Percentiles rank a stretch among this genome's conserved stretches.
These are phyloP conservation scores for Bucco capensis DNA, from an alignment of 2,113 vertebrate genomes.

Conservation along the genomic window DNA sequence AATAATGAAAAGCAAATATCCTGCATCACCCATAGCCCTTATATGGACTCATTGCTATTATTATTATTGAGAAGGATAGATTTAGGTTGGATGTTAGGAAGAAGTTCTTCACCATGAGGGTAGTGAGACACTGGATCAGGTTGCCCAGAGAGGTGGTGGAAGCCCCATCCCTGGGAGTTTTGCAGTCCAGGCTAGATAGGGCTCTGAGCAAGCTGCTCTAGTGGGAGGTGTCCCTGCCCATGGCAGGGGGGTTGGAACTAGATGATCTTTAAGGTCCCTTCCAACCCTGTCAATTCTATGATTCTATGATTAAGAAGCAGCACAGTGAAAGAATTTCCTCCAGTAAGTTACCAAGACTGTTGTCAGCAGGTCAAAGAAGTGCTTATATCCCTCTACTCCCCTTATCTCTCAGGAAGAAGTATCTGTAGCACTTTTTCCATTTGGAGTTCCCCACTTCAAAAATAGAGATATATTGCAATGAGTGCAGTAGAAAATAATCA, in stretches of 20 bases:
- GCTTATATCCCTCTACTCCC: neutral
- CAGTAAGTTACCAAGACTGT: neutral
- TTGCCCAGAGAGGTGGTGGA: too few species aligned
- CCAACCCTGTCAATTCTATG: too few species aligned
- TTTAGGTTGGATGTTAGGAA: too few species aligned
- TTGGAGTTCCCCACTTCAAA: neutral
- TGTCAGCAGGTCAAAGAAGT: neutral
- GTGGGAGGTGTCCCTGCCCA: too few species aligned
- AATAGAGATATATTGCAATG: neutral
- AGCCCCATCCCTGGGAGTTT: too few species aligned
- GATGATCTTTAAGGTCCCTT: too few species aligned
- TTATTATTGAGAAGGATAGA: too few species aligned
- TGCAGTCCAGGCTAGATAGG: too few species aligned
- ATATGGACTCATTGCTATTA: neutral
- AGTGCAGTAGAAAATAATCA: neutral
- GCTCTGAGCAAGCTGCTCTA: too few species aligned
- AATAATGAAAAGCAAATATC: neutral
- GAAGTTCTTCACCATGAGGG: too few species aligned
- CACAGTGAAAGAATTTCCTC: neutral
- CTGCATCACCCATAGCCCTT: neutral
- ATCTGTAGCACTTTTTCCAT: neutral
- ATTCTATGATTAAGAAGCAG: neutral
- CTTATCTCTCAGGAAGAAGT: neutral
- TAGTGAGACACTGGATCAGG: too few species aligned
- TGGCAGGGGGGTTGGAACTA: too few species aligned